Conservation (phyloP, 1,140 invertebrate species). For the Daktulosphaira vitifoliae region DNA sequence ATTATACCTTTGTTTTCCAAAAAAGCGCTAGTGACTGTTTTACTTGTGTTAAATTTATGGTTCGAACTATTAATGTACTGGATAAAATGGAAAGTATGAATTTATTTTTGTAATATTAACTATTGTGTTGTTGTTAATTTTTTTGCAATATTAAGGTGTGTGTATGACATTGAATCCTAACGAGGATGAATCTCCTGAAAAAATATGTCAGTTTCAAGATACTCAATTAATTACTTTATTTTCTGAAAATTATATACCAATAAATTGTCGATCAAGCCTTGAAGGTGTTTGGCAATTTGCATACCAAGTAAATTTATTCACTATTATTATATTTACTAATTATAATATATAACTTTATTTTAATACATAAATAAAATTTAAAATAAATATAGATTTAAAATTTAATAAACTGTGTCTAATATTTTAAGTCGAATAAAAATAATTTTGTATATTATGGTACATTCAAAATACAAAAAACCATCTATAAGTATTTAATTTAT, state of each 20-base stretch:
- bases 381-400: neutral
- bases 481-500: too few relatives aligned
- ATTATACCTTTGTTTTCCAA: slow-evolving; percentile 77
- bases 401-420: neutral
- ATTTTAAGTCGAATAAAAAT: neutral
- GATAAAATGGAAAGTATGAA: slow-evolving; percentile 78
- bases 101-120: neutral
- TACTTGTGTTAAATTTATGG: slow-evolving; percentile 73
- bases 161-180: slow-evolving; percentile 59
- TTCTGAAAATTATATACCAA: slow-evolving; percentile 79
- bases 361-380: neutral
- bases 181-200: slow-evolving; percentile 60
- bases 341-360: neutral
- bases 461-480: too few relatives aligned
- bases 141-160: slow-evolving; percentile 48
- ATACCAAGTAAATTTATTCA: slow-evolving; percentile 62
- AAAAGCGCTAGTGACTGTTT: slow-evolving; percentile 58
- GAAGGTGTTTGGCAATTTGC: slow-evolving; percentile 94
- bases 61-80: slow-evolving; percentile 79
- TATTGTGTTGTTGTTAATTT: slow-evolving; percentile 24
- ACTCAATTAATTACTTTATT: slow-evolving; percentile 79
- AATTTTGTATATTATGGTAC: too few relatives aligned
- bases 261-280: slow-evolving; percentile 84
- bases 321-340: neutral
- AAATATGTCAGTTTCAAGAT: slow-evolving; percentile 63